Percentiles rank a stretch among this genome's conserved stretches.
phyloP scores from a whole-genome alignment of 2,113 vertebrate genomes.

The Myotis lucifugus region DNA sequence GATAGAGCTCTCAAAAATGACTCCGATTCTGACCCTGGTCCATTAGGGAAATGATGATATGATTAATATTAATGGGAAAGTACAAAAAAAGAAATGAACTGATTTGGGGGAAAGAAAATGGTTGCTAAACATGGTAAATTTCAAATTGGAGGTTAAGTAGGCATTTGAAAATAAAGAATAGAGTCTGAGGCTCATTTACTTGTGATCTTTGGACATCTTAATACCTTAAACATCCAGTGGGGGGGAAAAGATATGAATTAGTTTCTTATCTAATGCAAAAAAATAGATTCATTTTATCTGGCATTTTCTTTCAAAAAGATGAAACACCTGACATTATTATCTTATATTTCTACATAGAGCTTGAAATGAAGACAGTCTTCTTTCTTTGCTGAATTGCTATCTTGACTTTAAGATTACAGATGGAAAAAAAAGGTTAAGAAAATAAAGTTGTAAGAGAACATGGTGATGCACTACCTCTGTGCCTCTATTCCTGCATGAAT shows the following conservation, averaged over 20 bases:
- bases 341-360: neutral
- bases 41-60: neutral
- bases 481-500: neutral
- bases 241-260: neutral
- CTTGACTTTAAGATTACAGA: constrained; percentile 3
- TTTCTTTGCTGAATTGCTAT: constrained; percentile 5
- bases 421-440: neutral
- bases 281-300: constrained; percentile 33
- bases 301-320: neutral
- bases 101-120: neutral
- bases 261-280: neutral
- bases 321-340: neutral
- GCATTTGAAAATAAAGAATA: constrained; percentile 14
- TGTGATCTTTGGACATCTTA: neutral
- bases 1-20: neutral
- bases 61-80: constrained; percentile 29
- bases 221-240: neutral
- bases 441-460: neutral
- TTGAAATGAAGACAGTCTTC: constrained; percentile 18
- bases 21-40: neutral
- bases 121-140: neutral
- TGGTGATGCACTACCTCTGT: neutral
- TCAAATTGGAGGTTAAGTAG: neutral
- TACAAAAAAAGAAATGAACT: neutral
- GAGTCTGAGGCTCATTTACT: neutral